Evolutionary conservation across 2,888 invertebrate genomes (phyloP).

Genomic region (Sphaeridia pumilis): DNA sequence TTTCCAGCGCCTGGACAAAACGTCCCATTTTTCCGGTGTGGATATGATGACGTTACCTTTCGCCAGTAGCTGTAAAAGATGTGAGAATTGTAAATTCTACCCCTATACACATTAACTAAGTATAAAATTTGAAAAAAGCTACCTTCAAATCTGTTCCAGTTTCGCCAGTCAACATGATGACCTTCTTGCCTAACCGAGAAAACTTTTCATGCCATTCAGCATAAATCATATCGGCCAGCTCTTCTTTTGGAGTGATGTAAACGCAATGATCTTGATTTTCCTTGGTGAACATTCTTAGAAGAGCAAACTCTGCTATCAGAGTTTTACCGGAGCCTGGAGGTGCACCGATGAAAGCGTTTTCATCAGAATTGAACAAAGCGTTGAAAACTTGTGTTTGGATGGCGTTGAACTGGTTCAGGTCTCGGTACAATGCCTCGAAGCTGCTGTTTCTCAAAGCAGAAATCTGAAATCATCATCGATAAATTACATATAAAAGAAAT

Average conservation of each 20-base stretch:
- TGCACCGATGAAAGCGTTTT: conserved; percentile 92
- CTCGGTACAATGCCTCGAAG: conserved; percentile 73
- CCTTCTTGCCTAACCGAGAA: conserved; percentile 56
- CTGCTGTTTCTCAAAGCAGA: conserved; percentile 78
- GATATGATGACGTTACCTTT: conserved; percentile 93
- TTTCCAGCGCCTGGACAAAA: conserved; percentile 95
- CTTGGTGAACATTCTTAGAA: conserved; percentile 66
- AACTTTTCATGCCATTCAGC: conserved; percentile 88
- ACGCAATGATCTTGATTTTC: conserved; percentile 52
- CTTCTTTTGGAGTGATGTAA: conserved; percentile 84
- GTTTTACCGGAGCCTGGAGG: conserved; percentile 61
- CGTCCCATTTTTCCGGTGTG: conserved; percentile 98
- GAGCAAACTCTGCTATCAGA: conserved; percentile 89
- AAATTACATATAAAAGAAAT: not conserved
- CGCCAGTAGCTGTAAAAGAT: conserved; percentile 42
- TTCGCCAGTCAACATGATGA: conserved; percentile 87
- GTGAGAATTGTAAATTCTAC: conserved; percentile 1
- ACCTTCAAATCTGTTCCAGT: conserved; percentile 89
- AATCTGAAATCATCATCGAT: conserved; percentile 41
- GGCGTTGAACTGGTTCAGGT: conserved; percentile 92
- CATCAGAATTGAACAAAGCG: conserved; percentile 94
- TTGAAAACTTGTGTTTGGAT: conserved; percentile 98
- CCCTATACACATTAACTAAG: not conserved
- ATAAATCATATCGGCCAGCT: conserved; percentile 78
- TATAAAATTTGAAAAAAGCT: conserved; percentile 31